Evolutionary conservation across 1,140 invertebrate species (phyloP), one percentile per base, ranked within the genome.

Genomic region (Temnothorax nylanderi): DNA sequence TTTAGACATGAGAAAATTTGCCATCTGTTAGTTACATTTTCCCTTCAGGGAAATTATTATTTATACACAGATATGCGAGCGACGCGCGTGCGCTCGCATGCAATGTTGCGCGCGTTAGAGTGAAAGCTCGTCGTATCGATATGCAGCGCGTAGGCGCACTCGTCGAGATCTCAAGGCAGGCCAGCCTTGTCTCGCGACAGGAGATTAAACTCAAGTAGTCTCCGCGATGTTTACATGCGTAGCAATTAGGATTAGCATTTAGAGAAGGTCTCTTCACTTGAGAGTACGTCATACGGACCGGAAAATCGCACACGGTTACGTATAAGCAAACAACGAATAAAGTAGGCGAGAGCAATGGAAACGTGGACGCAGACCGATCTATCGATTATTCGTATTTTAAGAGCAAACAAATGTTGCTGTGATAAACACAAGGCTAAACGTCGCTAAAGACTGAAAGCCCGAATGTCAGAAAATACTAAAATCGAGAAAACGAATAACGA

Each of bases 231-330:
- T 87, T 87, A 87, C 80, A 74, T n/a, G 86, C 80, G 65, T 85
- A 69, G 86, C 78, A 85, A 84, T 87, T 87, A 82, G 51, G 51
- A 62, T 86, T 86, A 80, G 41, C 85, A 80, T 86, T 81, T 86
- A 86, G 76, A 78, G 58, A 34, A 64, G 62, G n/a, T 78, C 58
- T 85, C 49, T 41, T 41, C 32, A 76, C 47, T 54, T 47, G n/a
- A 49, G 7, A 65, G 60, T 7, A n/a, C 44, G 34, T 13, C 32
- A 41, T 7, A 69, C 77, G 34, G 21, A 26, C 18, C n/a, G 32
- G 26, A 44, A 11, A 26, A 71, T 58, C 80, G 69, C 13, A 67
- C 51, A 26, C 54, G 54, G 49, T 75, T 84, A 62, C 37, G 13
- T 49, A 21, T 54, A 37, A 75, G 6, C 41, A 81, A 81, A 44